These are phyloP conservation scores for Spodoptera litura DNA, from an alignment of 1,140 invertebrate species.

Conservation along the genomic window DNA sequence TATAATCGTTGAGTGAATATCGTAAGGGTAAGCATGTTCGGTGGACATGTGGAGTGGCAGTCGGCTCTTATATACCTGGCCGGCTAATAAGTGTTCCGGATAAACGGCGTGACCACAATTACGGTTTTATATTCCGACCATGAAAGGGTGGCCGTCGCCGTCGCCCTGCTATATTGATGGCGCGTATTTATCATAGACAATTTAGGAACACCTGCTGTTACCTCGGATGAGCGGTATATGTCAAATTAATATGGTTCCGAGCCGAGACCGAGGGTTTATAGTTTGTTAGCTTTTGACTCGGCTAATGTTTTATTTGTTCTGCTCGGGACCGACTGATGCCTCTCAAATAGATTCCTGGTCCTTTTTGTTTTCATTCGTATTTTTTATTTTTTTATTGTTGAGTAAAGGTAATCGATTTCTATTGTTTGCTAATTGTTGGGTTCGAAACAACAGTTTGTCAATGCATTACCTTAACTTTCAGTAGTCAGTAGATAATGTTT, in stretches of 20 bases:
- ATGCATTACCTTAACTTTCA: no score
- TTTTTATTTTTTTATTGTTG: slow-evolving; percentile 30
- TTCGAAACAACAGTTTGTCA: neutral
- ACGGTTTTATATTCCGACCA: slow-evolving; percentile 63
- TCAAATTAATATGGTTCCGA: slow-evolving; percentile 61
- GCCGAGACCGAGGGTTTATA: slow-evolving; percentile 47
- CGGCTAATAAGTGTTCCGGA: slow-evolving; percentile 59
- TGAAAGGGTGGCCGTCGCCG: slow-evolving; percentile 63
- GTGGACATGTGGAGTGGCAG: no score
- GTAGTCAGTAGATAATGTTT: no score
- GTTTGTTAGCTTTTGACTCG: slow-evolving; percentile 59
- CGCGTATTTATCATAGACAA: slow-evolving; percentile 77
- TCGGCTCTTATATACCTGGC: slow-evolving; percentile 49
- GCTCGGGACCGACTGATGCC: slow-evolving; percentile 54
- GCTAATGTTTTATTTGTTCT: slow-evolving; percentile 73
- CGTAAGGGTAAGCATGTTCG: no score
- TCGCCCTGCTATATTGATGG: slow-evolving; percentile 68
- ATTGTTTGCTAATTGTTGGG: slow-evolving; percentile 36
- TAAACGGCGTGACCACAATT: slow-evolving; percentile 64
- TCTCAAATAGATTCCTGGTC: slow-evolving; percentile 40
- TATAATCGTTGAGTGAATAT: no score
- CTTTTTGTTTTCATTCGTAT: slow-evolving; percentile 28
- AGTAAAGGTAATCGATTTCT: slow-evolving; percentile 24
- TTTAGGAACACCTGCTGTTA: slow-evolving; percentile 81
- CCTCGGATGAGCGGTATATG: slow-evolving; percentile 62